Base-by-base conservation (phyloP, 2,888 invertebrate genomes). In the Chouioia cunea region DNA sequence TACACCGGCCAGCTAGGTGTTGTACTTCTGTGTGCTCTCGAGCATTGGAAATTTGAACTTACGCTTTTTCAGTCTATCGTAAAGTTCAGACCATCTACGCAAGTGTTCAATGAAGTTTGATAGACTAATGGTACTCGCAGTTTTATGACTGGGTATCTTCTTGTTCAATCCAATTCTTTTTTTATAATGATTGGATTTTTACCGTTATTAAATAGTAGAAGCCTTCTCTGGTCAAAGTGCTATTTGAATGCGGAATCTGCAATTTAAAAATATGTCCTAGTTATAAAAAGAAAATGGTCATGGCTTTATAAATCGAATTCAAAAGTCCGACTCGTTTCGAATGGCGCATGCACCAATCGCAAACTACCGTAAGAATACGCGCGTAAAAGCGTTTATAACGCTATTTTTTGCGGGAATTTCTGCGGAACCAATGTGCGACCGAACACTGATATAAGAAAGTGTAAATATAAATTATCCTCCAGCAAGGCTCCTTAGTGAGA, bases 41-140 rank as follows among this genome's bases (percentile, higher is more conserved):
- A 52, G 27, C 8, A 59, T 59, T 65, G 47, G 43, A 50, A 56
- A 56, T 70, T 50, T 62, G 16, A 44, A 50, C 52, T 56, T 66
- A 44, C 65, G 27, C 62, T 52, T 65, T 65, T 71, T 62, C 46
- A 50, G 60, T 48, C n/a, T 36, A 20, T 66, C 57, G 43, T 65
- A 56, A 66, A 57, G 14, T 56, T 22, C 48, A 36, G 27, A 14
- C 50, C 52, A 8, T 18, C 65, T 48, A 58, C 23, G 2, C n/a
- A 14, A 44, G 27, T 23, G 50, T 56, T 60, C 36, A 70, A 20
- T 22, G 58, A 65, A 68, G 48, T 59, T 69, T 47, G 53, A 58
- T 56, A 46, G 20, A 56, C 54, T 43, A 54, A 70, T 63, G 52
- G 22, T 50, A 50, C 50, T 68, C 22, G 18, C 23, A 57, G n/a